phyloP scores from a whole-genome alignment of 2,797 vertebrate genomes.

The Coluber constrictor region DNA sequence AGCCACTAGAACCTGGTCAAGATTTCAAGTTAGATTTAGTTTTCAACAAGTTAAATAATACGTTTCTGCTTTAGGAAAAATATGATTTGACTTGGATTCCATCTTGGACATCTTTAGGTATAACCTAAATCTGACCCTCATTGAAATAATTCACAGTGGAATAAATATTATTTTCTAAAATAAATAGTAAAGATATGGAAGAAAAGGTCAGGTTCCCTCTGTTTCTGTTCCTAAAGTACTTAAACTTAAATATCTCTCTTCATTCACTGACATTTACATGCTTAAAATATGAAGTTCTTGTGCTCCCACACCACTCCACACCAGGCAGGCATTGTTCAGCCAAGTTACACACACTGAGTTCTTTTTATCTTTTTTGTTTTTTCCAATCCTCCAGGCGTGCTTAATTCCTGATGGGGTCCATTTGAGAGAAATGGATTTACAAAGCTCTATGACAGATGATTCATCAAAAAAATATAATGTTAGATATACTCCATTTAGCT shows the following conservation, averaged over 20 bases:
- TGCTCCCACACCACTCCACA: background rate
- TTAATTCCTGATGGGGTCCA: conserved; percentile 3
- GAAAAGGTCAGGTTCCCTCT: background rate
- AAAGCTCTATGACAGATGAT: background rate
- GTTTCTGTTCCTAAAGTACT: conserved; percentile 5
- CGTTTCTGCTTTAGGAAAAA: background rate
- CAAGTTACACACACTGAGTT: background rate
- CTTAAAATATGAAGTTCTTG: background rate
- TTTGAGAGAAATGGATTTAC: conserved; percentile 15
- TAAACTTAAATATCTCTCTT: rapidly evolving
- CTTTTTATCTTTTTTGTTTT: conserved; percentile 25
- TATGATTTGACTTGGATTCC: background rate
- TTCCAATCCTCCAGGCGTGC: background rate
- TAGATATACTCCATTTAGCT: conserved; percentile 23
- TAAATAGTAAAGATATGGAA: background rate
- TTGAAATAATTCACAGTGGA: background rate
- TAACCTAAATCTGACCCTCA: background rate
- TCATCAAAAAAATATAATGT: background rate
- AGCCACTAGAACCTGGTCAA: background rate
- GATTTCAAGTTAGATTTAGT: background rate
- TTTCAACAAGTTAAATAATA: background rate
- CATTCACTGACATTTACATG: background rate
- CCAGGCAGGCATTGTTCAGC: background rate
- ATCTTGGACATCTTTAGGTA: background rate
- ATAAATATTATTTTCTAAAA: background rate